phyloP scores from a whole-genome alignment of 1,140 invertebrate species.

The Thaumetopoea pityocampa region DNA sequence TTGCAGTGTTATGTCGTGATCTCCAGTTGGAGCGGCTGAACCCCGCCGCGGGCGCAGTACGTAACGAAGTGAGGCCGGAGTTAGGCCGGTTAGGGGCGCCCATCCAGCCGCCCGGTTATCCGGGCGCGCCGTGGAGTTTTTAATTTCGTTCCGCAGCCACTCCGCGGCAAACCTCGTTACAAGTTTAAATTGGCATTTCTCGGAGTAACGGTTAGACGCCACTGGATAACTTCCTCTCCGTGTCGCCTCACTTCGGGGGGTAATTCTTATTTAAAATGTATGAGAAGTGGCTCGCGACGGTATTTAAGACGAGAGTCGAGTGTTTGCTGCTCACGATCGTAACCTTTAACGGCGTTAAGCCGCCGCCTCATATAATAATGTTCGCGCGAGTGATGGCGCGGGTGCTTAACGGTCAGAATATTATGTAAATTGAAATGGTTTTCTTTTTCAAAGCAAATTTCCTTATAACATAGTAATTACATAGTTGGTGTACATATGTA shows the following conservation, averaged over 20 bases:
- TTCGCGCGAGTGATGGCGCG: no score
- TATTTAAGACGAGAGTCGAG: slow-evolving; percentile 10
- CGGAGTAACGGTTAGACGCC: slow-evolving; percentile 66
- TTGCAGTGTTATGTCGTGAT: slow-evolving; percentile 42
- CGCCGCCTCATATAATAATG: no score
- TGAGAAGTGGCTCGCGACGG: slow-evolving; percentile 29
- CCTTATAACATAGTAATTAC: no score
- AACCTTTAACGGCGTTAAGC: no score
- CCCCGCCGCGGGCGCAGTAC: slow-evolving; percentile 43
- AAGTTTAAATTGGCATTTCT: slow-evolving; percentile 75
- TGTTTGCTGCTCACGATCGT: slow-evolving; percentile 15
- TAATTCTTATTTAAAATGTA: slow-evolving; percentile 72
- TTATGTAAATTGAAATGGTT: no score
- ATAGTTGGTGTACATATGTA: no score
- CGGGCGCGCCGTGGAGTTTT: slow-evolving; percentile 55
- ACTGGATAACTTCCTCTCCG: slow-evolving; percentile 47
- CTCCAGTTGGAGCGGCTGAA: slow-evolving; percentile 41
- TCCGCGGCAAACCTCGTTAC: slow-evolving; percentile 70
- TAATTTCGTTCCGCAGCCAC: slow-evolving; percentile 69
- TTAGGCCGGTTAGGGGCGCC: slow-evolving; percentile 57
- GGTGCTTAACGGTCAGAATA: no score
- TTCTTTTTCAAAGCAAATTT: no score
- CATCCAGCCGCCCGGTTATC: slow-evolving; percentile 44
- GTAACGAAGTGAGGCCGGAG: slow-evolving; percentile 57
- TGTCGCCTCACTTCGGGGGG: slow-evolving; percentile 50